Conservation (phyloP, 2,113 vertebrate genomes). For the Myodes glareolus region DNA sequence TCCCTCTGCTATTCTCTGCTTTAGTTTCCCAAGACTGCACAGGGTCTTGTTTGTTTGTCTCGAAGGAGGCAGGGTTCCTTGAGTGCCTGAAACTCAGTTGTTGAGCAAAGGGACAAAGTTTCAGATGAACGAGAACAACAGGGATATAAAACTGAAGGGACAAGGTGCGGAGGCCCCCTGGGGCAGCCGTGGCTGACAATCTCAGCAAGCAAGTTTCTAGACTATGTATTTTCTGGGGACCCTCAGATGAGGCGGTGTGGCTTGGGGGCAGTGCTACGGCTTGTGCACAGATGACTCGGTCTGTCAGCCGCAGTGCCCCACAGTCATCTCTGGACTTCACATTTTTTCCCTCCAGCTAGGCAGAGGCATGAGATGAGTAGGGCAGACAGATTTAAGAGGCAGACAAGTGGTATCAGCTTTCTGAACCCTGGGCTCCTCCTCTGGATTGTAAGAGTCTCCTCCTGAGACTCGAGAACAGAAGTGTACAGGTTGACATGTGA, state of each 20-base stretch:
- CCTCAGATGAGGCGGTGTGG: neutral
- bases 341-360: neutral
- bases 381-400: neutral
- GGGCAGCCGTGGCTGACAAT: neutral
- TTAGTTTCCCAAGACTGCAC: neutral
- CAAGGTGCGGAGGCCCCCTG: neutral
- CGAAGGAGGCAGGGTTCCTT: neutral
- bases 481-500: neutral
- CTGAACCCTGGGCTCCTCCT: neutral
- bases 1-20: neutral
- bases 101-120: neutral
- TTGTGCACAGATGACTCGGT: neutral
- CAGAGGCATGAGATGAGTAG: neutral
- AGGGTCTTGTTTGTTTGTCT: neutral
- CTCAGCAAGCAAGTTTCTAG: neutral
- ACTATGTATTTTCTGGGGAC: neutral
- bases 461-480: neutral
- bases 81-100: neutral
- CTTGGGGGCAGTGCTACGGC: neutral
- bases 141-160: neutral
- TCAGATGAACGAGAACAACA: neutral
- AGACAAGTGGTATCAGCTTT: neutral
- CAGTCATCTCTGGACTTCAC: neutral
- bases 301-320: neutral
- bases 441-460: neutral